phyloP scores from a whole-genome alignment of 2,113 vertebrate species.

The Pelodiscus sinensis region DNA sequence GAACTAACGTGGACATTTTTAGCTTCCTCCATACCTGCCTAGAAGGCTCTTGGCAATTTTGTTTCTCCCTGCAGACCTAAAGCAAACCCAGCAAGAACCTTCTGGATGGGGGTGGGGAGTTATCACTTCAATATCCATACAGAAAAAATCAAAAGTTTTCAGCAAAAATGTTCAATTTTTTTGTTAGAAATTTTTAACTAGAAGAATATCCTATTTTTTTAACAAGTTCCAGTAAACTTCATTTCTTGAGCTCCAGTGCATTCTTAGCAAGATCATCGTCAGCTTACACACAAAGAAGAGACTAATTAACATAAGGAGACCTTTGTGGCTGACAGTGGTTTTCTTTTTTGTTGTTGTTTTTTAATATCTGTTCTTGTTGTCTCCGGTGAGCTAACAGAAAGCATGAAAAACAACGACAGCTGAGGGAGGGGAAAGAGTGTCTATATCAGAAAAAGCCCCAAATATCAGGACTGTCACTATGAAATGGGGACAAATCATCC shows the following conservation, averaged over 20 bases:
- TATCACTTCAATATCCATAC: neutral
- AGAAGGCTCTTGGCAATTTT: neutral
- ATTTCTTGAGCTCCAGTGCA: fast-evolving
- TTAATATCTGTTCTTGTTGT: neutral
- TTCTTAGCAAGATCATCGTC: fast-evolving
- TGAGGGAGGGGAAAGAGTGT: no score
- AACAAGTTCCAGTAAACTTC: neutral
- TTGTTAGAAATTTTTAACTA: no score
- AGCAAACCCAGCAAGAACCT: neutral
- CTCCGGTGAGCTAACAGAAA: no score
- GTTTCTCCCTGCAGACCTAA: neutral
- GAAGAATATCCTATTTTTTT: no score
- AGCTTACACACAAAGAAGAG: neutral
- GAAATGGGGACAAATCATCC: no score
- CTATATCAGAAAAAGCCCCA: no score
- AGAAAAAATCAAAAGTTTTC: neutral
- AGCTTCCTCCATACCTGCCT: neutral
- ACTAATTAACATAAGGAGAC: no score
- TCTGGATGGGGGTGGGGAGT: no score
- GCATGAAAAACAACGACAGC: no score
- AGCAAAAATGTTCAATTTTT: neutral
- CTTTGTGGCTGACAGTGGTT: fast-evolving
- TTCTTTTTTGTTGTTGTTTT: neutral
- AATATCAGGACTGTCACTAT: no score
- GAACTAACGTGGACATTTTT: neutral